Base-by-base conservation (phyloP, 2,797 vertebrate species). In the Intellagama lesueurii region DNA sequence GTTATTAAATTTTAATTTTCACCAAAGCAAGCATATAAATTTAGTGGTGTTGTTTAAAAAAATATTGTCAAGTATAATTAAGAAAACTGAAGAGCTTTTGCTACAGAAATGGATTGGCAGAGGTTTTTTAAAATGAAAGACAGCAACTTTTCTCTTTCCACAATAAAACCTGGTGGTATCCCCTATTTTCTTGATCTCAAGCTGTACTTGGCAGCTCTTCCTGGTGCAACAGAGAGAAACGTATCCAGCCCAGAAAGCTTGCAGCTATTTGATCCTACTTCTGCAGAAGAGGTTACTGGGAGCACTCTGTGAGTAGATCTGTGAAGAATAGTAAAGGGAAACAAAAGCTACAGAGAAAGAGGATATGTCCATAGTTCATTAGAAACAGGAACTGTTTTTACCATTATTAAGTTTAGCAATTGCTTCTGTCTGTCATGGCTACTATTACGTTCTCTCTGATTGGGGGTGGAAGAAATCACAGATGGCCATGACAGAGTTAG, bases 41-140 rank as follows among this genome's bases (percentile, higher is more conserved):
- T 91, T 91, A 79, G 90, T 90, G 91, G 1, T 52, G 68, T 26
- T 73, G 89, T 30, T 69, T 75, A 60, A n/a, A 92, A 91, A 94
- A 94, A 94, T 80, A 64, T 91, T 95, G 92, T 95, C 94, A 94
- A 94, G 91, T 93, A 90, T 87, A 91, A 88, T 93, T 90, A 72
- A 92, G 69, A 88, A 94, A 91, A 89, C 84, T 91, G 91, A 96
- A 94, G 92, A 94, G 93, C 83, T 95, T 92, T 93, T 96, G 88
- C 89, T 85, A 88, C 79, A 93, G 73, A 91, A 95, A 88, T 40
- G 92, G 90, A 93, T 77, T 95, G 90, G 91, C 91, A 87, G 82
- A 88, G 91, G 87, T 90, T 92, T 82, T 90, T 86, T 82, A 56
- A 72, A 69, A 52, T 90, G 87, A 93, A 90, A 87, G 81, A 91